Evolutionary conservation across 2,888 invertebrate genomes (phyloP).

Genomic region (Nemurella pictetii): DNA sequence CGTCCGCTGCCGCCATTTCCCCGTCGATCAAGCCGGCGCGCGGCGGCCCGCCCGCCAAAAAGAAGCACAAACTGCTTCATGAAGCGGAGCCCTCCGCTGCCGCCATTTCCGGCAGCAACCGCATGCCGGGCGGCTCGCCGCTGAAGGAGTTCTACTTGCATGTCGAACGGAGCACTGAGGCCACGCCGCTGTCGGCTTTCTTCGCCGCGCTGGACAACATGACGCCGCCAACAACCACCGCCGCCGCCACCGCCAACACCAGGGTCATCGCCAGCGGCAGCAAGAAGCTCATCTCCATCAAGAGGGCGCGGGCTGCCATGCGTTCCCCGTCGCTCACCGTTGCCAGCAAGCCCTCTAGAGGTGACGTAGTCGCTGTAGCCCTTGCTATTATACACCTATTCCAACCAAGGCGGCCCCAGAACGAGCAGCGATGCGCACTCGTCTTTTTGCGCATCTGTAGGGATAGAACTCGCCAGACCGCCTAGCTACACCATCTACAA

Average conservation of each 20-base stretch:
- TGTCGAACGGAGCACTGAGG: neutral
- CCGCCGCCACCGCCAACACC: too few relatives aligned
- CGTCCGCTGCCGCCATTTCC: neutral
- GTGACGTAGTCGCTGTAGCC: too few relatives aligned
- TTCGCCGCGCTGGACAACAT: neutral
- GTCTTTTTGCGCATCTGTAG: too few relatives aligned
- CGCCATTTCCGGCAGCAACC: neutral
- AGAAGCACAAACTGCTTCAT: neutral
- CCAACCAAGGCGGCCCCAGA: too few relatives aligned
- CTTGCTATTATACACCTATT: too few relatives aligned
- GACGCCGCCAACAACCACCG: too few relatives aligned
- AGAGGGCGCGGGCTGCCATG: constrained; percentile 3
- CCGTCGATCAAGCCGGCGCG: neutral
- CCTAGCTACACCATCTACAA: too few relatives aligned
- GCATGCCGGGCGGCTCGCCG: neutral
- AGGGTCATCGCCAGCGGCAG: neutral
- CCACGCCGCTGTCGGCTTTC: too few relatives aligned
- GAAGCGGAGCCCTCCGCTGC: constrained; percentile 29
- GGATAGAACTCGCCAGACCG: too few relatives aligned
- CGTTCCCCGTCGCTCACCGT: constrained; percentile 50
- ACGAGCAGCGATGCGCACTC: too few relatives aligned
- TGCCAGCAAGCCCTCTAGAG: constrained; percentile 44
- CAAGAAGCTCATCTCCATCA: constrained; percentile 13
- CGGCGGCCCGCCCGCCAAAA: neutral
- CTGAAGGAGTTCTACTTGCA: neutral